Percentiles rank a stretch among this genome's conserved stretches.
phyloP scores from a whole-genome alignment of 2,888 invertebrate genomes.

The Plagiodera versicolora region DNA sequence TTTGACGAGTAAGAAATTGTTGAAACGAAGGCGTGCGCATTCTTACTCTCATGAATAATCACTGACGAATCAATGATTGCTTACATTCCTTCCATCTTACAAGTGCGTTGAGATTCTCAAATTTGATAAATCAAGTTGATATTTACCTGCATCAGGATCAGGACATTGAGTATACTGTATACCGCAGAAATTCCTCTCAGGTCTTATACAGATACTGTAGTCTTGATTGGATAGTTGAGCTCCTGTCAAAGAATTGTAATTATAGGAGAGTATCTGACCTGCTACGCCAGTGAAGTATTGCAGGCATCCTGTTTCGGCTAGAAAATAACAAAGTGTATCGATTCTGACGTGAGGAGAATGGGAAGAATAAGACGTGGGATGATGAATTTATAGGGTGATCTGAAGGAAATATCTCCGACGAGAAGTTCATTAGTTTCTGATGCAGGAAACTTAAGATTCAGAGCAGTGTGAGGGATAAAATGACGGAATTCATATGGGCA shows the following conservation, averaged over 20 bases:
- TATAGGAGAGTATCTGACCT: slow-evolving; percentile 80
- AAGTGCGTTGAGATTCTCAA: too few species aligned
- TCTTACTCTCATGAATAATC: too few species aligned
- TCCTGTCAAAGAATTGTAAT: slow-evolving; percentile 76
- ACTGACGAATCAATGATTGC: too few species aligned
- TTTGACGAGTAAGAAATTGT: too few species aligned
- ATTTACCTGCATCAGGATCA: slow-evolving; percentile 50
- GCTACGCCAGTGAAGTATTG: slow-evolving; percentile 80
- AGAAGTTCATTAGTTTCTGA: too few species aligned
- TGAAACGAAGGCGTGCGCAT: too few species aligned
- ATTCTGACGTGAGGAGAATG: background rate
- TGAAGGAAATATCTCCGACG: background rate
- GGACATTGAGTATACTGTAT: slow-evolving; percentile 80
- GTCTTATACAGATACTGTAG: slow-evolving; percentile 82
- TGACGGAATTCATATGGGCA: too few species aligned
- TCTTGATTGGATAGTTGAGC: slow-evolving; percentile 86
- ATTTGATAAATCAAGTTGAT: too few species aligned
- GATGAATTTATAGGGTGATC: background rate
- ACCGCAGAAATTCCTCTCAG: slow-evolving; percentile 84
- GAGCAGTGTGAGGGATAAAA: too few species aligned
- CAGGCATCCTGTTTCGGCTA: slow-evolving; percentile 76
- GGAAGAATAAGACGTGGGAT: background rate
- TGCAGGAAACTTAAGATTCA: too few species aligned
- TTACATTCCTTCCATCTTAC: too few species aligned
- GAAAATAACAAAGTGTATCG: slow-evolving; percentile 22